Evolutionary conservation across 1,140 invertebrate genomes (phyloP).

Genomic region (Brachystomella parvula): DNA sequence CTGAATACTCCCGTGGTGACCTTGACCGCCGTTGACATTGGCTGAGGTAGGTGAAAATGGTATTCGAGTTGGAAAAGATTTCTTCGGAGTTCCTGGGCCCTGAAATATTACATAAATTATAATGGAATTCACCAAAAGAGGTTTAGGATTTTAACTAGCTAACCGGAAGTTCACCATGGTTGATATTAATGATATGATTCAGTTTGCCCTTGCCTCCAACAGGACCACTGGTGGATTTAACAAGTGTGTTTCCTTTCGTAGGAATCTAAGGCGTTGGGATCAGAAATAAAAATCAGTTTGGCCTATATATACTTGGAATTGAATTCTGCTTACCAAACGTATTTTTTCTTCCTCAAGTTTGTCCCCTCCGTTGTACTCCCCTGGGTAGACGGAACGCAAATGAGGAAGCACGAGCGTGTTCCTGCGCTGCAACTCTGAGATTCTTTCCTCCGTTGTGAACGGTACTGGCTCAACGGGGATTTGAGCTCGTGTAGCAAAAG

Average conservation of each 20-base stretch:
- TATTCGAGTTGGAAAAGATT: background rate
- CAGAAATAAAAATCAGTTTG: background rate
- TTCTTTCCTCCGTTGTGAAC: conserved; percentile 43
- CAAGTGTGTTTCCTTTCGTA: background rate
- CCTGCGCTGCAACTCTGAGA: conserved; percentile 66
- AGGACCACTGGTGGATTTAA: background rate
- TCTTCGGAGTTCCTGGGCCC: background rate
- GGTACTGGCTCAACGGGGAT: background rate
- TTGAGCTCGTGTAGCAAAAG: conserved; percentile 47
- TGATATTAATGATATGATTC: background rate
- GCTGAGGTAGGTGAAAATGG: conserved; percentile 1
- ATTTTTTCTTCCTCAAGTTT: background rate
- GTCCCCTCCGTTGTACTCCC: conserved; percentile 54
- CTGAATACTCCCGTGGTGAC: background rate
- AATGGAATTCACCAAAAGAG: background rate
- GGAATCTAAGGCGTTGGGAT: background rate
- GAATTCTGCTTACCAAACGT: background rate
- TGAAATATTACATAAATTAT: background rate
- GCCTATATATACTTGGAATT: background rate
- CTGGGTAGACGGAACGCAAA: conserved; percentile 78
- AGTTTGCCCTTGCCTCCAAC: background rate
- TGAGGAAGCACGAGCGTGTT: conserved; percentile 82
- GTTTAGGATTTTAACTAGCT: background rate
- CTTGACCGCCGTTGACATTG: background rate
- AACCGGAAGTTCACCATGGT: background rate